These are phyloP conservation scores for Leucophora obtusa DNA, from an alignment of 2,888 invertebrate species.

Conservation along the genomic window DNA sequence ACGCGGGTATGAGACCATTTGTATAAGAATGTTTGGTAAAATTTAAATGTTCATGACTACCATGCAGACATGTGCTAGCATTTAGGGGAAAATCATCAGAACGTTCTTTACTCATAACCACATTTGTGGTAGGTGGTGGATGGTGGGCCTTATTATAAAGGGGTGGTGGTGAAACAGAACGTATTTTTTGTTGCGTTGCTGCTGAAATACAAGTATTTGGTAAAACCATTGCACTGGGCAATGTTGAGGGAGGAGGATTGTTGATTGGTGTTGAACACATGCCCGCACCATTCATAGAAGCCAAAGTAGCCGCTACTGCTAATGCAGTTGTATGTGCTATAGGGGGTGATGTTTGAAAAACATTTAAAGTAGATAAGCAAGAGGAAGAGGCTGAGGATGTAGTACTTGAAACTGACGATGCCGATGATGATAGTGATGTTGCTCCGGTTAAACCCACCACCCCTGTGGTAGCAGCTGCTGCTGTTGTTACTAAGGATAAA, in stretches of 20 bases:
- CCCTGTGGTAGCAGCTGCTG: constrained; percentile 34
- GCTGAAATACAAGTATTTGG: constrained; percentile 53
- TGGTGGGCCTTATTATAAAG: constrained; percentile 75
- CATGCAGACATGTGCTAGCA: constrained; percentile 63
- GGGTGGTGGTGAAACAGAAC: constrained; percentile 75
- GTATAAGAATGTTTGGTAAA: constrained; percentile 75
- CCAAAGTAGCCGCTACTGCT: constrained; percentile 55
- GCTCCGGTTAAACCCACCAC: background rate
- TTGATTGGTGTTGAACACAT: constrained; percentile 32
- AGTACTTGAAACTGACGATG: constrained; percentile 55
- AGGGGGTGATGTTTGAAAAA: constrained; percentile 55
- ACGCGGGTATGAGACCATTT: constrained; percentile 75
- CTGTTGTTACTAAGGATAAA: constrained; percentile 32
- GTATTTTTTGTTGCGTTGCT: constrained; percentile 67
- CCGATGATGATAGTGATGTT: constrained; percentile 45
- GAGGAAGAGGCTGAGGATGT: constrained; percentile 54
- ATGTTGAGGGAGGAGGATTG: constrained; percentile 24
- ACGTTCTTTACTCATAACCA: constrained; percentile 69
- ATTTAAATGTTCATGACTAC: constrained; percentile 72
- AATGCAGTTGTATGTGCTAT: constrained; percentile 53
- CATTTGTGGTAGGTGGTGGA: constrained; percentile 68
- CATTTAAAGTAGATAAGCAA: constrained; percentile 48
- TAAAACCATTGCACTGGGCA: constrained; percentile 61
- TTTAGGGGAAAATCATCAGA: constrained; percentile 69
- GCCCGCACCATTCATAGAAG: constrained; percentile 58